Percentiles rank a stretch among this genome's conserved stretches.
Conservation (phyloP, 2,113 vertebrate species). For the Noturus placidus region DNA sequence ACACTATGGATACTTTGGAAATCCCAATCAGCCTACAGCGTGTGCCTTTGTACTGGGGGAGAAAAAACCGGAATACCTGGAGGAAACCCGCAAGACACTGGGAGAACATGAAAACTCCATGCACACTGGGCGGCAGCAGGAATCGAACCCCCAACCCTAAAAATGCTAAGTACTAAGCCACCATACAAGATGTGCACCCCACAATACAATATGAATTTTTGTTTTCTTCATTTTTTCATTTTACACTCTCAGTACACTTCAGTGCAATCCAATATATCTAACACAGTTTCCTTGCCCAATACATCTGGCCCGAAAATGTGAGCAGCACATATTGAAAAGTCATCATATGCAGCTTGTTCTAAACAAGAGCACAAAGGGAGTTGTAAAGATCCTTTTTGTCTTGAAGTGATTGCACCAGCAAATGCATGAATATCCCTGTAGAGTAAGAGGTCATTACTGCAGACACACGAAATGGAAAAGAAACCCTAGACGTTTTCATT, state of each 20-base stretch:
- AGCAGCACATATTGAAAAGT: constrained; percentile 33
- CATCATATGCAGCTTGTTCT: background rate
- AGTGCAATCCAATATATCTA: background rate
- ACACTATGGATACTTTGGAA: no score
- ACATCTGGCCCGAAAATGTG: background rate
- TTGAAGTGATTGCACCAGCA: background rate
- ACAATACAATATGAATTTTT: no score
- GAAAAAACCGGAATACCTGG: no score
- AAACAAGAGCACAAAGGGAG: background rate
- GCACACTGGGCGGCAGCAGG: no score
- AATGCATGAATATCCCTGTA: constrained; percentile 8
- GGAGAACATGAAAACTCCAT: no score
- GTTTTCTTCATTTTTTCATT: no score
- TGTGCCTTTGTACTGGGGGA: no score
- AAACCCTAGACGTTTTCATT: background rate
- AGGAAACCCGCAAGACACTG: no score
- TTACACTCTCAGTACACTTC: background rate
- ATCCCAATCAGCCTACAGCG: no score
- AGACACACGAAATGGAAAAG: constrained; percentile 6
- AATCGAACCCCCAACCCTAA: no score
- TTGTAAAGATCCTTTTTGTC: constrained; percentile 6
- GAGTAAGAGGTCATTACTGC: background rate
- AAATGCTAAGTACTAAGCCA: no score
- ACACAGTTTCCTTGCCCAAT: constrained; percentile 3
- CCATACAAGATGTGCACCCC: no score